These are phyloP conservation scores for Illadopsis cleaveri DNA, from an alignment of 2,113 vertebrate genomes.

Conservation along the genomic window DNA sequence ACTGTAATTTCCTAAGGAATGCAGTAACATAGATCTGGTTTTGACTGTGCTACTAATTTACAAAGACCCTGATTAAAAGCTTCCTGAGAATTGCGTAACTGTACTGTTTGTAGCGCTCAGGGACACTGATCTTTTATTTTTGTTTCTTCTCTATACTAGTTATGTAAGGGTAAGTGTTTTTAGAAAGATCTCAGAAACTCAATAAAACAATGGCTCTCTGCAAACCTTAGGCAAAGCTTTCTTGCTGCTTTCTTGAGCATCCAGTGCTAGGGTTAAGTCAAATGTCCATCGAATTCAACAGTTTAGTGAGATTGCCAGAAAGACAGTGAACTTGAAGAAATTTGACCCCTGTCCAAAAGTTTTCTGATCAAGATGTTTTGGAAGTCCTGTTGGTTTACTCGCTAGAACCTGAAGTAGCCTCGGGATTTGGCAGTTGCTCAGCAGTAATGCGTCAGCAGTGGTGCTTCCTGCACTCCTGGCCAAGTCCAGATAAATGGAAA, in stretches of 20 bases:
- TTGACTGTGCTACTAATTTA: not conserved
- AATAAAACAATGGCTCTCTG: not conserved
- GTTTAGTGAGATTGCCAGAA: not conserved
- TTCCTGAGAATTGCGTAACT: not conserved
- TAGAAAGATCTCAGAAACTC: not conserved
- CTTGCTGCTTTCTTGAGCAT: not conserved
- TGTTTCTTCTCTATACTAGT: not conserved
- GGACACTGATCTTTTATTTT: not conserved
- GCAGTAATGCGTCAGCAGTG: not conserved
- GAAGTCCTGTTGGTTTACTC: slow-evolving; percentile 15
- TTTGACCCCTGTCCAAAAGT: not conserved
- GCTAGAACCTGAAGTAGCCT: slow-evolving; percentile 31
- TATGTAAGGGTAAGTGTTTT: not conserved
- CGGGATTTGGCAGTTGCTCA: not conserved
- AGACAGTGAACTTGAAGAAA: not conserved
- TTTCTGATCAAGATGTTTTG: slow-evolving; percentile 8
- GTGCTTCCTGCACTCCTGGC: not conserved
- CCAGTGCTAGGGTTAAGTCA: not conserved
- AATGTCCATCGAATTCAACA: not conserved
- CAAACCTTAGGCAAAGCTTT: not conserved
- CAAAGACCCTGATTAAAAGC: not conserved
- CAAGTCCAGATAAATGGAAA: slow-evolving; percentile 2
- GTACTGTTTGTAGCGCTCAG: not conserved
- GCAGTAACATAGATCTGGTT: not conserved
- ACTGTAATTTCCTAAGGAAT: not conserved